Conservation (phyloP, 2,113 vertebrate genomes). For the Gobiocypris rarus region DNA sequence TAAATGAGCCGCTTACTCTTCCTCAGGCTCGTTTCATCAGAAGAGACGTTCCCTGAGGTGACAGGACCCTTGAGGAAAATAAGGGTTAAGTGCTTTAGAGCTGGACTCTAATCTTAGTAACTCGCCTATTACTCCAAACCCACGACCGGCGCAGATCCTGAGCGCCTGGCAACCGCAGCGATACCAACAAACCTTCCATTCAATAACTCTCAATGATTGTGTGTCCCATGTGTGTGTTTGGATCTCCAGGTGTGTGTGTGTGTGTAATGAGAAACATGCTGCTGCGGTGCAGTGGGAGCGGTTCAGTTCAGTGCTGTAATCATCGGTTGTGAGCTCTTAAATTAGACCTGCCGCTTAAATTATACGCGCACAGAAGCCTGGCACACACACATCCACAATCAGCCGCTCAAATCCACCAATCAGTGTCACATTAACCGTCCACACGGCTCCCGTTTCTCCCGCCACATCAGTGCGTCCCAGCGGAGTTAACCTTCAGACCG, state of each 20-base stretch:
- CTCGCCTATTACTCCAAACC: not conserved
- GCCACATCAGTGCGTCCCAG: not conserved
- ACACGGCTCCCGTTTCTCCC: not conserved
- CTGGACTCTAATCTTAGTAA: not conserved
- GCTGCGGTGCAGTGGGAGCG: slow-evolving; percentile 43
- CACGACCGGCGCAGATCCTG: not conserved
- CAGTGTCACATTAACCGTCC: slow-evolving; percentile 36
- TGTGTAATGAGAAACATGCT: slow-evolving; percentile 33
- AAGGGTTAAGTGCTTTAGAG: slow-evolving; percentile 7
- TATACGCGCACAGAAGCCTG: slow-evolving; percentile 42
- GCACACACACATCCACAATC: slow-evolving; percentile 50
- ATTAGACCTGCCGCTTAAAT: slow-evolving; percentile 50
- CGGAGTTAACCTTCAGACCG: not conserved
- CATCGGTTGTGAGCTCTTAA: slow-evolving; percentile 55
- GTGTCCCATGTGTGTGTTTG: not conserved
- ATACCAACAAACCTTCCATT: not conserved
- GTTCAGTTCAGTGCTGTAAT: slow-evolving; percentile 37
- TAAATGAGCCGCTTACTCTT: not conserved
- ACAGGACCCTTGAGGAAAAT: slow-evolving; percentile 5
- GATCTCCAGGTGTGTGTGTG: not conserved
- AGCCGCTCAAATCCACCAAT: slow-evolving; percentile 48
- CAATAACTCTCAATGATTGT: not conserved
- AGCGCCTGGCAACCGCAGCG: not conserved
- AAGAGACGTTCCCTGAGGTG: not conserved
- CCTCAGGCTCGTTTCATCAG: not conserved